phyloP scores from a whole-genome alignment of 1,140 invertebrate genomes.

The Aphelenchoides fujianensis region DNA sequence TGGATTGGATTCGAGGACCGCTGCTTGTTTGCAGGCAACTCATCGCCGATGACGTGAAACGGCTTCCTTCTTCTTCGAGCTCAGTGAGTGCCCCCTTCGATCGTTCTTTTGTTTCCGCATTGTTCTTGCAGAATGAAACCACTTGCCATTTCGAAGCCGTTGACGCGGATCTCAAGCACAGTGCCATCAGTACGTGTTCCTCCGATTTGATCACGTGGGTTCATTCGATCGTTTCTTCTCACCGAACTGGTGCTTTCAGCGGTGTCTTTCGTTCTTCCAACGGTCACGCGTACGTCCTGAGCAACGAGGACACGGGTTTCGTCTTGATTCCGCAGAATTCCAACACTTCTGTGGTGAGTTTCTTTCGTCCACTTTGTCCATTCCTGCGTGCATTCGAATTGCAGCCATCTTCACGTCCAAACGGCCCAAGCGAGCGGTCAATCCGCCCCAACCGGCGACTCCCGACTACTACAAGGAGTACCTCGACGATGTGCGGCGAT shows the following conservation, averaged over 20 bases:
- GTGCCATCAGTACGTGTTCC: slow-evolving; percentile 18
- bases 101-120: too few species aligned
- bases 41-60: too few species aligned
- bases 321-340: slow-evolving; percentile 25
- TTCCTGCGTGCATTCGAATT: not conserved
- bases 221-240: not conserved
- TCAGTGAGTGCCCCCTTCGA: too few species aligned
- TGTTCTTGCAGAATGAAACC: not conserved
- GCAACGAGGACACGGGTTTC: slow-evolving; percentile 11
- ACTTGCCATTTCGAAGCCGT: slow-evolving; percentile 24
- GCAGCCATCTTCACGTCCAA: slow-evolving; percentile 12
- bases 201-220: slow-evolving; percentile 18
- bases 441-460: slow-evolving; percentile 4
- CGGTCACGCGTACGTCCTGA: not conserved
- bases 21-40: too few species aligned
- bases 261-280: slow-evolving; percentile 12
- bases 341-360: slow-evolving; percentile 21
- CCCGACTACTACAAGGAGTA: slow-evolving; percentile 55
- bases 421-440: slow-evolving; percentile 18
- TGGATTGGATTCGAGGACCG: too few species aligned
- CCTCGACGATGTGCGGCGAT: slow-evolving; percentile 50
- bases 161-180: not conserved
- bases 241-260: slow-evolving; percentile 5
- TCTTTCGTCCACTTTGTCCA: not conserved
- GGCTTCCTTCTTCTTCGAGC: too few species aligned